Conservation (phyloP, 2,888 invertebrate species). For the Diplolepis rosae region DNA sequence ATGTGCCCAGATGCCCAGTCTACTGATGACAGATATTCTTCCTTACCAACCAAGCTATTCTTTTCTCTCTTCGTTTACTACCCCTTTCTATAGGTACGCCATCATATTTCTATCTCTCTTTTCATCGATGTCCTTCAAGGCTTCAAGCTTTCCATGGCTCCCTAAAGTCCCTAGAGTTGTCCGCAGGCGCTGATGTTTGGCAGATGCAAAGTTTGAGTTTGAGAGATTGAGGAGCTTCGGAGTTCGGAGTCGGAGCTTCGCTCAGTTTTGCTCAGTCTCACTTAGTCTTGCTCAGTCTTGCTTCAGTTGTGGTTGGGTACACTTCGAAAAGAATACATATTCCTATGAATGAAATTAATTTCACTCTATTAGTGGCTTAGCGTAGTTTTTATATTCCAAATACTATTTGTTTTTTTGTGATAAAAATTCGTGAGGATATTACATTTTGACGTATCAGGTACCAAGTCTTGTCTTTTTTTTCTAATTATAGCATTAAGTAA, state of each 20-base stretch:
- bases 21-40: not conserved
- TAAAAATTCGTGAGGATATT: not conserved
- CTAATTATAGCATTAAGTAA: not conserved
- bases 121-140: no score
- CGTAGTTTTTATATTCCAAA: not conserved
- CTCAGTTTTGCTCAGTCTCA: no score
- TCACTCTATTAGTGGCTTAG: not conserved
- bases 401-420: not conserved
- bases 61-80: not conserved
- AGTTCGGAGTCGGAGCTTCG: no score
- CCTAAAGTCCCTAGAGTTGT: no score
- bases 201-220: no score
- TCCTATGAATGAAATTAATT: slow-evolving; percentile 4
- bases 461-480: not conserved
- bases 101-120: no score
- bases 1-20: not conserved
- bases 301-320: not conserved
- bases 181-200: no score
- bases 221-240: no score
- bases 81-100: no score
- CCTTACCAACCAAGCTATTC: not conserved
- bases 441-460: not conserved
- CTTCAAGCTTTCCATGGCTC: no score
- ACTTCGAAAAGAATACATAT: slow-evolving; percentile 13
- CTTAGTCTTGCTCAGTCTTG: no score